Evolutionary conservation across 2,888 invertebrate species (phyloP), one percentile per base, ranked within the genome.

Genomic region (Mythimna loreyi): DNA sequence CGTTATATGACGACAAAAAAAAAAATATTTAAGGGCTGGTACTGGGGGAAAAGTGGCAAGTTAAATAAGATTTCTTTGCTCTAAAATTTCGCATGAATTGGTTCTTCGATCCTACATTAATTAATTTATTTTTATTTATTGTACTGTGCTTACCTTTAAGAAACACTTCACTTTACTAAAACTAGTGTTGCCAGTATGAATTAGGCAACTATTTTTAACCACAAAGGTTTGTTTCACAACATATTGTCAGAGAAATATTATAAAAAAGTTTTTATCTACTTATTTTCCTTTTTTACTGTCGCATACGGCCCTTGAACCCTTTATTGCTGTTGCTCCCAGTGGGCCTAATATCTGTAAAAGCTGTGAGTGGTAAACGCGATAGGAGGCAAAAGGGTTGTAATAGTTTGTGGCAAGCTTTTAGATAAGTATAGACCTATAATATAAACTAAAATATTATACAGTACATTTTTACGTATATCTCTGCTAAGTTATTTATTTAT

Each of bases 321-420:
- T 79, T 65, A 79, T 79, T 68, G 52, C 56, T 49, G 33, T 36
- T 43, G 50, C 40, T 13, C 71, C 61, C 58, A 58, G 64, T 40
- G 75, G 47, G 28, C 8, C 13, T 58, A 74, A 77, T 77, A 79
- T 64, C 50, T 65, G 58, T 77, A 68, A 79, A 74, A 73, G 80
- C 64, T 52, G 62, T 55, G 47, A 77, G 80, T 74, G 80, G 61
- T 79, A 59, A 67, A 77, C 56, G 55, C 64, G 64, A 76, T 73
- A 67, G 36, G 9, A 21, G 56, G n/a, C 6, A 11, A 72, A 66
- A 59, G 52, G 40, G 52, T 67, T 76, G 53, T 50, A 45, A 16
- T n/a, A n/a, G n/a, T 58, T 67, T 59, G 53, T 25, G 64, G 66
- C 33, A 33, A 30, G 36, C 25, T 43, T 69, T 43, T 36, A 33